Percentiles rank a stretch among this genome's conserved stretches.
phyloP scores from a whole-genome alignment of 2,888 invertebrate genomes.

The Ceraclea dissimilis region DNA sequence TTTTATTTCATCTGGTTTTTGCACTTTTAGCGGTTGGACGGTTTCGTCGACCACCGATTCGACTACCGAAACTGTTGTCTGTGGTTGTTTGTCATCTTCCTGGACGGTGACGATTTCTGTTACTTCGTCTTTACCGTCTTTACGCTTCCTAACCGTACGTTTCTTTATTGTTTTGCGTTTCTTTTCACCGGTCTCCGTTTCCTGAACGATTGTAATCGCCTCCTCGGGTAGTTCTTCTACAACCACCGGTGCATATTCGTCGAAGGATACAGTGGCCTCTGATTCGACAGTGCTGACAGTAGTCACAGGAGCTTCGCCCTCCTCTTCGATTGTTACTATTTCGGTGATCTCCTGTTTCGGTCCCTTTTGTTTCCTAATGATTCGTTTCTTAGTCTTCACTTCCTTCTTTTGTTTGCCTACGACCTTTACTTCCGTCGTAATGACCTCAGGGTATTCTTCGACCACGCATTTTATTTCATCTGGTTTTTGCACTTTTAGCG shows the following conservation, averaged over 20 bases:
- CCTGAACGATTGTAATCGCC: slow-evolving; percentile 30
- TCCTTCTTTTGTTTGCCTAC: slow-evolving; percentile 9
- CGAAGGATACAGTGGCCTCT: not conserved
- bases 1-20: slow-evolving; percentile 27
- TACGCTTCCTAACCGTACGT: slow-evolving; percentile 34
- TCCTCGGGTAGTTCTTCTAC: slow-evolving; percentile 16
- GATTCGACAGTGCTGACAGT: slow-evolving; percentile 28
- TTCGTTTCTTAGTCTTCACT: slow-evolving; percentile 34
- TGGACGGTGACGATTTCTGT: slow-evolving; percentile 38
- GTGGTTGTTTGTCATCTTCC: slow-evolving; percentile 35
- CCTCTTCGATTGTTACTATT: slow-evolving; percentile 39
- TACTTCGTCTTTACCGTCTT: slow-evolving; percentile 29
- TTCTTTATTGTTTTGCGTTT: slow-evolving; percentile 24
- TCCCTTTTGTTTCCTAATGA: slow-evolving; percentile 31
- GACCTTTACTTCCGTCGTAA: slow-evolving; percentile 33
- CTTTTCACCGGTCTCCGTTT: slow-evolving; percentile 26
- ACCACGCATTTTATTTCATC: slow-evolving; percentile 27
- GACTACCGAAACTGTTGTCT: slow-evolving; percentile 30
- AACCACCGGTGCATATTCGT: not conserved
- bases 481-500: not conserved
- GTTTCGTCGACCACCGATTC: slow-evolving; percentile 27
- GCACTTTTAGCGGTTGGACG: not conserved
- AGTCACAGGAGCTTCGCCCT: slow-evolving; percentile 34
- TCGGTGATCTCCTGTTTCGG: slow-evolving; percentile 30
- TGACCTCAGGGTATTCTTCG: slow-evolving; percentile 37